Conservation (phyloP, 2,113 vertebrate species). For the Scytalopus superciliaris region DNA sequence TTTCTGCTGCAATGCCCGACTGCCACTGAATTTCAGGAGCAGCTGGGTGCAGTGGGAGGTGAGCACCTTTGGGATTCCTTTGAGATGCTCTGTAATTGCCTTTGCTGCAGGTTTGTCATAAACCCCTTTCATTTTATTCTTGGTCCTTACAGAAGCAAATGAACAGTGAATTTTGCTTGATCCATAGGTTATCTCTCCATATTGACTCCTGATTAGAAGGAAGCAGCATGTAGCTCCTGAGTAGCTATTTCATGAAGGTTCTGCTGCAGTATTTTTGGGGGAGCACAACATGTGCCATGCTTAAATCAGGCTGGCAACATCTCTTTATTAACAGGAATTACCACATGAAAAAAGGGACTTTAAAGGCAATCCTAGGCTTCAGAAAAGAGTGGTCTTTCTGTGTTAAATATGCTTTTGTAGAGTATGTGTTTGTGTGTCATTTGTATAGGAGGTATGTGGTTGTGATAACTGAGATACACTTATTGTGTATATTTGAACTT, state of each 20-base stretch:
- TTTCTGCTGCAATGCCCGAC: not conserved
- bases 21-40: not conserved
- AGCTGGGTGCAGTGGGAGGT: slow-evolving; percentile 12
- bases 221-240: not conserved
- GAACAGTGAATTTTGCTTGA: not conserved
- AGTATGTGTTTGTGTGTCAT: not conserved
- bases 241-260: not conserved
- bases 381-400: not conserved
- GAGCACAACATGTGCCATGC: not conserved
- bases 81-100: not conserved
- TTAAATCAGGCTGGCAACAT: not conserved
- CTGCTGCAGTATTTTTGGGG: not conserved
- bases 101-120: not conserved
- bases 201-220: not conserved
- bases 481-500: not conserved
- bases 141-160: not conserved
- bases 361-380: not conserved
- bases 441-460: not conserved
- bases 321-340: not conserved
- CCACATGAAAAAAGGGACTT: not conserved
- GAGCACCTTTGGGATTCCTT: slow-evolving; percentile 19
- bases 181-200: not conserved
- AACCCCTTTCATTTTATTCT: not conserved
- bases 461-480: not conserved
- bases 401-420: not conserved